These are phyloP conservation scores for Formica selysi DNA, from an alignment of 1,140 invertebrate species.

Conservation along the genomic window DNA sequence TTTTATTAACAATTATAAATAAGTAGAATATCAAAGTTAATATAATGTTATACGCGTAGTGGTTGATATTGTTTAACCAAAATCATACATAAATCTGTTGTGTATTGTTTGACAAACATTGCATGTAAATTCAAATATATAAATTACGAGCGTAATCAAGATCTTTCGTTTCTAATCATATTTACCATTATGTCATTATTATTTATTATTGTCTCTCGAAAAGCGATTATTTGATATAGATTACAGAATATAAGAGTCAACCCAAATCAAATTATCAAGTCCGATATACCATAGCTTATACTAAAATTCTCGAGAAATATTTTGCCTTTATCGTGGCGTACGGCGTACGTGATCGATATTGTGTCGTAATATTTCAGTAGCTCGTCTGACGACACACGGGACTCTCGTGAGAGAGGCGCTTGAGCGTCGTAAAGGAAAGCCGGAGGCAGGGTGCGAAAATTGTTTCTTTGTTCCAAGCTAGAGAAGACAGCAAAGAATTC, in stretches of 20 bases:
- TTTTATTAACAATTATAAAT: constrained; percentile 8
- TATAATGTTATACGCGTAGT: background rate
- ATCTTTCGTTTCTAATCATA: background rate
- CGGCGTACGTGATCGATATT: constrained; percentile 42
- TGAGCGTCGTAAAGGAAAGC: constrained; percentile 54
- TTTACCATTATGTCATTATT: background rate
- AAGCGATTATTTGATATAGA: background rate
- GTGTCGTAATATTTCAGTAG: constrained; percentile 61
- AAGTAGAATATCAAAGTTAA: background rate
- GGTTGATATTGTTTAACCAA: background rate
- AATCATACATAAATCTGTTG: background rate
- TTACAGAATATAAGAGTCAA: background rate
- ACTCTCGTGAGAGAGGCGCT: constrained; percentile 53
- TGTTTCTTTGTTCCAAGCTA: constrained; percentile 63
- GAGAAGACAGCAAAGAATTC: constrained; percentile 61
- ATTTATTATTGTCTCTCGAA: background rate
- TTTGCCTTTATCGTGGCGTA: constrained; percentile 35
- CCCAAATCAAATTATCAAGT: background rate
- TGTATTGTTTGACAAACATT: background rate
- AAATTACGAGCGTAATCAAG: background rate
- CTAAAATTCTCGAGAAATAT: constrained; percentile 30
- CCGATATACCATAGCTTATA: background rate
- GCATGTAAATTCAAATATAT: background rate
- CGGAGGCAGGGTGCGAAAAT: constrained; percentile 62
- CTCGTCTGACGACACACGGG: constrained; percentile 56